Evolutionary conservation across 1,140 invertebrate genomes (phyloP).

Genomic region (Drosophila sproati): DNA sequence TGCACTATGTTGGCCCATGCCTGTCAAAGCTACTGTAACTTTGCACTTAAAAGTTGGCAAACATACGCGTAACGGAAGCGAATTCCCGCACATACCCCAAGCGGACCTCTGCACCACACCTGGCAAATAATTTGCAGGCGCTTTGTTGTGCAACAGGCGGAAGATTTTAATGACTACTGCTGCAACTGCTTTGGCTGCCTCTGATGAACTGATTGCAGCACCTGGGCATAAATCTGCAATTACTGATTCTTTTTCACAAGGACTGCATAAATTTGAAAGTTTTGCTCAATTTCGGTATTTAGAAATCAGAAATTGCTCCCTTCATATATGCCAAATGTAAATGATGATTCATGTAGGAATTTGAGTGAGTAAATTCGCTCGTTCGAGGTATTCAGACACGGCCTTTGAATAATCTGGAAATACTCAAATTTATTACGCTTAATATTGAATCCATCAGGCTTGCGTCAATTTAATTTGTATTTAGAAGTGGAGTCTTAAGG

Average conservation of each 20-base stretch:
- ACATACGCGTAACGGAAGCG: constrained; percentile 2
- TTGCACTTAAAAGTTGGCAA: constrained; percentile 49
- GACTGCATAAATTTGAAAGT: neutral
- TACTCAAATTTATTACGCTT: neutral
- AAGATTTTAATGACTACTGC: constrained; percentile 73
- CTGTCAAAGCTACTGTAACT: constrained; percentile 39
- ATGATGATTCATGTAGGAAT: too few species aligned
- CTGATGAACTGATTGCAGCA: constrained; percentile 9
- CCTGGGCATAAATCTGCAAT: constrained; percentile 45
- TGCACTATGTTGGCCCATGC: constrained; percentile 64
- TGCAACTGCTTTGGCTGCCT: constrained; percentile 1
- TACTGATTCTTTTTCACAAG: constrained; percentile 52
- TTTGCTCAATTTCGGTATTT: too few species aligned
- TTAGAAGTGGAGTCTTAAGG: constrained; percentile 54
- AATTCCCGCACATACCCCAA: constrained; percentile 4
- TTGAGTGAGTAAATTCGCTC: too few species aligned
- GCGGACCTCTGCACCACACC: neutral
- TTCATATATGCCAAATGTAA: too few species aligned
- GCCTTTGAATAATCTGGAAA: too few species aligned
- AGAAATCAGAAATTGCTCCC: too few species aligned
- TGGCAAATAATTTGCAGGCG: constrained; percentile 69
- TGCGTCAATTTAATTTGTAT: neutral
- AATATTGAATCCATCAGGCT: neutral
- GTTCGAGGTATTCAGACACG: too few species aligned
- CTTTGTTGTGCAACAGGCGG: constrained; percentile 73